A percentile compares a stretch with the other conserved stretches of the same genome.
These are phyloP conservation scores for Bucorvus abyssinicus DNA, from an alignment of 2,797 vertebrate species.

Conservation along the genomic window DNA sequence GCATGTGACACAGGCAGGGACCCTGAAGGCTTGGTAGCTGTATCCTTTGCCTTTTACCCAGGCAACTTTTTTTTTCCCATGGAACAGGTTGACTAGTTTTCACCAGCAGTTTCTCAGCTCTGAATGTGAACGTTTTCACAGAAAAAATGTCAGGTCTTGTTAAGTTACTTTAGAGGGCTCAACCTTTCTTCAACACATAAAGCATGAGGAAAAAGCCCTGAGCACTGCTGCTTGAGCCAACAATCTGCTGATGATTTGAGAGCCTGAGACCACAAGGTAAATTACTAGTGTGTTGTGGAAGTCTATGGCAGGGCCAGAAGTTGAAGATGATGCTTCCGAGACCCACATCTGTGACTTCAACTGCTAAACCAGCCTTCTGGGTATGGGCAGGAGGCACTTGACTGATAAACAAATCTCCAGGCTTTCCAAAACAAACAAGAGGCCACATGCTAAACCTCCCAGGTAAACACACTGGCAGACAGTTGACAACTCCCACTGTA, in stretches of 20 bases:
- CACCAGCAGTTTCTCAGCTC: neutral
- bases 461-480: neutral
- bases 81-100: neutral
- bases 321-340: neutral
- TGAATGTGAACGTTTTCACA: neutral
- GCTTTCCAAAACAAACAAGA: neutral
- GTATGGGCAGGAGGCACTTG: neutral
- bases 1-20: neutral
- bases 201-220: neutral
- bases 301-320: neutral
- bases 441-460: neutral
- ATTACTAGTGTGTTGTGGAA: neutral
- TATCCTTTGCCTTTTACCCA: neutral
- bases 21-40: neutral
- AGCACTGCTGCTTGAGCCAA: neutral
- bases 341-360: accelerated
- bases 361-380: neutral
- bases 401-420: neutral
- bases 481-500: neutral
- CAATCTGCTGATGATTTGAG: neutral
- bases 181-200: neutral
- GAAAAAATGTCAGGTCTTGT: neutral
- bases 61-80: neutral
- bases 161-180: neutral
- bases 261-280: neutral